A percentile compares a stretch with the other conserved stretches of the same genome.
These are phyloP conservation scores for Rhinogobius similis DNA, from an alignment of 2,113 vertebrate genomes.

Conservation along the genomic window DNA sequence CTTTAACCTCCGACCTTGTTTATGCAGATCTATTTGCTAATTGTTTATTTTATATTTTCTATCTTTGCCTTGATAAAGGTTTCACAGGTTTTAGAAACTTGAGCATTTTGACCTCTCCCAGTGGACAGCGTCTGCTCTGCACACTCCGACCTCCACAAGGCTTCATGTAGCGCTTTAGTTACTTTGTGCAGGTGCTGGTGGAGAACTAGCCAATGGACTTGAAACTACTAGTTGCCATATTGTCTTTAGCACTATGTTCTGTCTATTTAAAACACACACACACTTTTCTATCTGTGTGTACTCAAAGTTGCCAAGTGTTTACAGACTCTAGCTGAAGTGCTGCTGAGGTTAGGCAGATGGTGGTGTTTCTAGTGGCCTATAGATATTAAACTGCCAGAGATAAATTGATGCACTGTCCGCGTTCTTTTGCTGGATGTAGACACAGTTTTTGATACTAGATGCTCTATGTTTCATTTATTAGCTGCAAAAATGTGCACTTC, in stretches of 20 bases:
- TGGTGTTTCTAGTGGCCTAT: slow-evolving; percentile 55
- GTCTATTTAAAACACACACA: slow-evolving; percentile 30
- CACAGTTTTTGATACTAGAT: slow-evolving; percentile 59
- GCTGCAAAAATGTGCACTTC: slow-evolving; percentile 56
- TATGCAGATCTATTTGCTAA: too few species aligned
- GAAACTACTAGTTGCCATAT: slow-evolving; percentile 55
- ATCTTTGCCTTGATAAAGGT: too few species aligned
- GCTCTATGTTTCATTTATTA: slow-evolving; percentile 36
- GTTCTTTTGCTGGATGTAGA: slow-evolving; percentile 59
- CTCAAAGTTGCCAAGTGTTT: slow-evolving; percentile 70
- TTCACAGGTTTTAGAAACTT: too few species aligned
- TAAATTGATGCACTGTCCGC: slow-evolving; percentile 21
- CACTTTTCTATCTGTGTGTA: slow-evolving; percentile 15
- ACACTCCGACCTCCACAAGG: too few species aligned
- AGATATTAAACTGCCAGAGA: slow-evolving; percentile 33
- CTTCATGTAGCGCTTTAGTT: not conserved
- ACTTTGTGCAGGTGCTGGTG: slow-evolving; percentile 28
- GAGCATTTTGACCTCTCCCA: too few species aligned
- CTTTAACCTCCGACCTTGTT: too few species aligned
- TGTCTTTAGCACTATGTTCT: slow-evolving; percentile 40
- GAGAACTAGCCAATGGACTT: slow-evolving; percentile 33
- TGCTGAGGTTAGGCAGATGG: slow-evolving; percentile 28
- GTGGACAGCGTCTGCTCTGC: too few species aligned
- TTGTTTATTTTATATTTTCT: too few species aligned
- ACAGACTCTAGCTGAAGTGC: slow-evolving; percentile 52